A percentile compares a stretch with the other conserved stretches of the same genome.
These are phyloP conservation scores for Halyomorpha halys DNA, from an alignment of 1,140 invertebrate species.

Conservation along the genomic window DNA sequence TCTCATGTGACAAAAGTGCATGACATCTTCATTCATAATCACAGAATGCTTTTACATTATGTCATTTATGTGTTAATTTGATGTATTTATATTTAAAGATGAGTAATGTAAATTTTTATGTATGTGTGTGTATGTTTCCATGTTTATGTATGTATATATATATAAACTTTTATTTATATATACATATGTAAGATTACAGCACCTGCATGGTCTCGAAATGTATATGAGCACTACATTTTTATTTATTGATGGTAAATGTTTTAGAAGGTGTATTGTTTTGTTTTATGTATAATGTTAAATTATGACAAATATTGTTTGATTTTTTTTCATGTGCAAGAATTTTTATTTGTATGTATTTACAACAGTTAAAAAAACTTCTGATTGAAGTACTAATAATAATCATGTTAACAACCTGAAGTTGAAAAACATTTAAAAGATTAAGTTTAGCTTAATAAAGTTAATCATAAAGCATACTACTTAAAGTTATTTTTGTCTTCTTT, in stretches of 20 bases:
- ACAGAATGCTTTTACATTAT: slow-evolving; percentile 1
- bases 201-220: slow-evolving; percentile 3
- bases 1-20: slow-evolving; percentile 1
- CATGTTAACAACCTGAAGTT: too few species aligned
- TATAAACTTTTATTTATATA: not conserved
- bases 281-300: slow-evolving; percentile 4
- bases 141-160: not conserved
- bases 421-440: too few species aligned
- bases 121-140: slow-evolving; percentile 11
- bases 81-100: too few species aligned
- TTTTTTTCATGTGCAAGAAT: too few species aligned
- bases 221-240: not conserved
- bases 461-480: too few species aligned
- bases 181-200: not conserved
- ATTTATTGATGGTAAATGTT: too few species aligned
- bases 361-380: too few species aligned
- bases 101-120: not conserved
- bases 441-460: too few species aligned
- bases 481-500: too few species aligned
- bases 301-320: slow-evolving; percentile 9
- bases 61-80: too few species aligned
- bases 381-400: too few species aligned
- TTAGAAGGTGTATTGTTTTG: slow-evolving; percentile 8
- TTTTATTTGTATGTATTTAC: too few species aligned
- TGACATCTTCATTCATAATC: not conserved